Percentiles rank a stretch among this genome's conserved stretches.
Conservation (phyloP, 2,888 invertebrate genomes). For the Cordilura impudica region DNA sequence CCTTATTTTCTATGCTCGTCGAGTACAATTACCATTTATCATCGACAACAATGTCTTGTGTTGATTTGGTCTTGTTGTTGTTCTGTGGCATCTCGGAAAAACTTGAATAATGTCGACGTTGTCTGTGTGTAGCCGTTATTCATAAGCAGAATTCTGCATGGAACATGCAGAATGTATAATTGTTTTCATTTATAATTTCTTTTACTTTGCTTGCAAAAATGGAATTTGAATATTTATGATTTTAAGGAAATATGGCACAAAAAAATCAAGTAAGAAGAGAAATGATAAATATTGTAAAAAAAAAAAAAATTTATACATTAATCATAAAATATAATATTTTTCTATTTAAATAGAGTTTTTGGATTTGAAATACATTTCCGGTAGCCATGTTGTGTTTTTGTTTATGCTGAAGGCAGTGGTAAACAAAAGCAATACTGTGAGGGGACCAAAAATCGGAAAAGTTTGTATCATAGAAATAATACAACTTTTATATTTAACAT, state of each 20-base stretch:
- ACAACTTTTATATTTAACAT: no score
- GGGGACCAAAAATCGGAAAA: no score
- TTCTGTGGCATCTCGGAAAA: constrained; percentile 8
- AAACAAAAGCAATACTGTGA: no score
- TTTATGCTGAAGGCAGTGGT: neutral
- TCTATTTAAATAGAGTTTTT: neutral
- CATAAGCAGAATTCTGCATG: constrained; percentile 21
- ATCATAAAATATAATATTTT: constrained; percentile 31
- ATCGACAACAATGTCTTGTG: constrained; percentile 32
- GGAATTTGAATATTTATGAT: constrained; percentile 59
- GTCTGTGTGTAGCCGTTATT: constrained; percentile 28
- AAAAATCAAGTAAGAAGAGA: constrained; percentile 24
- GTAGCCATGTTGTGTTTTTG: neutral
- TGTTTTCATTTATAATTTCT: constrained; percentile 45
- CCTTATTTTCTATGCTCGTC: constrained; percentile 29
- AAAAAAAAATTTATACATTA: constrained; percentile 46
- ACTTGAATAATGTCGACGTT: constrained; percentile 37
- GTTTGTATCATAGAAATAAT: no score
- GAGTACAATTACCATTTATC: constrained; percentile 54
- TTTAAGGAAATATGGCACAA: constrained; percentile 31
- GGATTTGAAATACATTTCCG: constrained; percentile 9
- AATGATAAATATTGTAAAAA: constrained; percentile 15
- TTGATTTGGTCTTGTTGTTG: constrained; percentile 15
- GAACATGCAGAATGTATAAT: constrained; percentile 6
- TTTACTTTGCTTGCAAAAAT: constrained; percentile 13